Evolutionary conservation across 2,888 invertebrate genomes (phyloP), one percentile per base, ranked within the genome.

Genomic region (Blastobasis adustella): DNA sequence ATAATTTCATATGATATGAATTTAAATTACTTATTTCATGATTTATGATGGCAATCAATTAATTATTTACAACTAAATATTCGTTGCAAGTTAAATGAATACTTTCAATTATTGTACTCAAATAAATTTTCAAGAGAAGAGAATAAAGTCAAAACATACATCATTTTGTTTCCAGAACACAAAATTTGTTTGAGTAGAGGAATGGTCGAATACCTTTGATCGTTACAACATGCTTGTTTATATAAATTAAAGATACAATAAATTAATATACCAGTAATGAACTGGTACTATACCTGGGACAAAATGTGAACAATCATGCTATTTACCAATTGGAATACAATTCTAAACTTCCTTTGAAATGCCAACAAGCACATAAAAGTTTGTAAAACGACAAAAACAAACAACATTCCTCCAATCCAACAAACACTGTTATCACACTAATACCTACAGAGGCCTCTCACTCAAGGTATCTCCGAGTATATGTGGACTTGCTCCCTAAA

Each of bases 401-500:
- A 50, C 50, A 23, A 54, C 71, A 72, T 62, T 63, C 70, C 75
- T 62, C 71, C 70, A 66, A 62, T 66, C 64, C 62, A 58, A 58
- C 58, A 60, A 62, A 64, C 64, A 61, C 58, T 65, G 45, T 65
- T 66, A 62, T 69, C 67, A 68, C 70, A 66, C 50, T 46, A 39
- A 49, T 38, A 39, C 55, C 46, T 39, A 54, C 8, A 39, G 47
- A 38, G 10, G 39, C 41, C 46, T 0, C 49, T 50, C 65, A 53
- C 62, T 81, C 91, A 93, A 69, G 93, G 92, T 78, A 92, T 91
- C 82, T 93, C 92, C 7, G 93, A 93, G 70, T 93, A 90, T 40
- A 91, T 87, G 75, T 94, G 92, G 42, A 95, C 92, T 90, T 97
- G 94, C 82, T 95, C 90, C 75, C 93, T 92, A 61, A 94, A 90